Base-by-base conservation (phyloP, 2,888 invertebrate species). In the Cheilosia scutellata region DNA sequence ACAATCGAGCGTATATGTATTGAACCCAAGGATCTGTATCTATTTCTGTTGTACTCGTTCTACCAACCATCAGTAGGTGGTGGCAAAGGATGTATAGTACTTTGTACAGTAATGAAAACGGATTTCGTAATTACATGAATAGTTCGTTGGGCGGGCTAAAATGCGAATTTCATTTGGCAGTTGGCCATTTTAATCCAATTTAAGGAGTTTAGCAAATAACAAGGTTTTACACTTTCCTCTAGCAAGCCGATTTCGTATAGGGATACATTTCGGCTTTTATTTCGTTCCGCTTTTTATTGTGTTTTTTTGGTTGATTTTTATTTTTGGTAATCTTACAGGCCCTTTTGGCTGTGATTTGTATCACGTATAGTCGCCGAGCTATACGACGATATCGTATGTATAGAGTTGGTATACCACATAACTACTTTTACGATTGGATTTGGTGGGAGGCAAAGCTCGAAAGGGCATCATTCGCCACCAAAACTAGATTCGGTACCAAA, bases 181-280 rank as follows among this genome's bases (percentile, higher is more conserved):
- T 87, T 87, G 82, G 87, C 87, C 87, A 87, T 87, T 87, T 87
- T 82, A 87, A 87, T 87, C 87, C 87, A 87, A 87, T 87, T 87
- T 87, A 87, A 86, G 76, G 77, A 86, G 86, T 82, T 86, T 86
- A 86, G 86, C 86, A 86, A 86, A 86, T 82, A 86, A 86, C 86
- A 86, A 86, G 82, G 82, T 86, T 86, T 86, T 86, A 86, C 86
- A 86, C 86, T 86, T 71, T 86, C 82, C 82, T 37, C 37, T 70
- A 82, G 76, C 82, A 86, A 86, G 76, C 82, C 82, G 86, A 72
- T 82, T 86, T 86, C 76, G 44, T 33, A n/a, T n/a, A 63, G 77
- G 66, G 86, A 76, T 80, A 76, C 47, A 80, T 80, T 71, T 55
- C 71, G 31, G 66, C 80, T 80, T 70, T 76, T 77, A 65, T 72